Base-by-base conservation (phyloP, 1,140 invertebrate genomes). In the Lysiphlebus fabarum region DNA sequence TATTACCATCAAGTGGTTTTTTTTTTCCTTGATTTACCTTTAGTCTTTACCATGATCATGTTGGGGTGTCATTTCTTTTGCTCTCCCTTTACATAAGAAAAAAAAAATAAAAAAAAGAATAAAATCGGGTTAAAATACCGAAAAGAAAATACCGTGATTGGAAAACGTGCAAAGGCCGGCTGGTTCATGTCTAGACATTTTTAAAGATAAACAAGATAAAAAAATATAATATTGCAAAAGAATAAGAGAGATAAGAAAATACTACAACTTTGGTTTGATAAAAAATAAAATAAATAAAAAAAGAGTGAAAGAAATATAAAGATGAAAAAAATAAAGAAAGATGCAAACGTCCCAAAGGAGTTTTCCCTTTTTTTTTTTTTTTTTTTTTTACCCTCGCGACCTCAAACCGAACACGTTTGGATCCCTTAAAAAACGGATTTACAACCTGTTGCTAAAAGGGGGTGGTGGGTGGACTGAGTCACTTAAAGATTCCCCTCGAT, bases 401-500 rank as follows among this genome's bases (percentile, higher is more conserved):
- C 74, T 70, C 70, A 73, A 77, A 75, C 72, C 71, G 67, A 76
- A 76, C 67, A 58, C 62, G 64, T 62, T 64, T 65, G 64, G 68
- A 75, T 75, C 71, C 71, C 73, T 75, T 75, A 78, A 55, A 77
- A 78, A 80, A 77, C 76, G 74, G 76, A 79, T 79, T 80, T 78
- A 77, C 78, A 80, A 80, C 78, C 78, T 80, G 78, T 79, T 80
- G 78, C 76, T 75, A 67, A 55, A 4, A 44, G 53, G 49, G 58
- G 41, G 58, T 12, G n/a, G 37, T 7, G 14, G 34, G 26, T 9
- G 12, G 36, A 26, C 45, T 14, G 38, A 73, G 67, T 74, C 75
- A 77, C 76, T 80, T 79, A 78, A 80, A 78, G 75, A 77, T 78
- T 77, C 78, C 76, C 76, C 75, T 78, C 77, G 74, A 80, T 80